Conservation (phyloP, 2,888 invertebrate species). For the Aelia acuminata region DNA sequence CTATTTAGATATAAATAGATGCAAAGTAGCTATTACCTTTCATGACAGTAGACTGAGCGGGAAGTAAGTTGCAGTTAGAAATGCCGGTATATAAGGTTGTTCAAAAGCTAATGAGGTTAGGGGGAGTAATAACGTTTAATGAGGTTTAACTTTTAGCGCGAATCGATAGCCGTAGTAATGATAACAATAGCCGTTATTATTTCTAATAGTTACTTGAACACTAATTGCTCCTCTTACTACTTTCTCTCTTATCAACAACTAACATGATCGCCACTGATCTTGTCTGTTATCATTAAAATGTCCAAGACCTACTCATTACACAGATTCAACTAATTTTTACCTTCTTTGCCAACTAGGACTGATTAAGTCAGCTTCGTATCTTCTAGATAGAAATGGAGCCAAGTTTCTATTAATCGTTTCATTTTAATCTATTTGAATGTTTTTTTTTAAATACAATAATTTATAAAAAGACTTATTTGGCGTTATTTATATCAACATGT, state of each 20-base stretch:
- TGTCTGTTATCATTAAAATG: neutral
- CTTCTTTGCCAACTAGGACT: no score
- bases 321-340: no score
- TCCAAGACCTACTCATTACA: no score
- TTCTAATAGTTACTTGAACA: neutral
- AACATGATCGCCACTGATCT: neutral
- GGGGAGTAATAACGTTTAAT: slow-evolving; percentile 34
- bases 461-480: no score
- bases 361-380: no score
- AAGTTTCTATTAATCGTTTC: no score
- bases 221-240: slow-evolving; percentile 13
- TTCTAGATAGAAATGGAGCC: no score
- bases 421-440: no score
- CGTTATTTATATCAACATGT: no score
- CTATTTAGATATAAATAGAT: no score
- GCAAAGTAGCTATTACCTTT: neutral
- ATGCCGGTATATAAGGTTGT: neutral
- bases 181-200: neutral
- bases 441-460: no score
- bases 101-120: neutral
- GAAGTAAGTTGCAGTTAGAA: neutral
- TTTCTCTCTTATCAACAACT: neutral
- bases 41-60: neutral
- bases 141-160: neutral
- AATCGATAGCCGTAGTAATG: slow-evolving; percentile 24